A percentile compares a stretch with the other conserved stretches of the same genome.
Evolutionary conservation across 2,797 vertebrate species (phyloP).

Genomic region (Arrhamphus sclerolepis): DNA sequence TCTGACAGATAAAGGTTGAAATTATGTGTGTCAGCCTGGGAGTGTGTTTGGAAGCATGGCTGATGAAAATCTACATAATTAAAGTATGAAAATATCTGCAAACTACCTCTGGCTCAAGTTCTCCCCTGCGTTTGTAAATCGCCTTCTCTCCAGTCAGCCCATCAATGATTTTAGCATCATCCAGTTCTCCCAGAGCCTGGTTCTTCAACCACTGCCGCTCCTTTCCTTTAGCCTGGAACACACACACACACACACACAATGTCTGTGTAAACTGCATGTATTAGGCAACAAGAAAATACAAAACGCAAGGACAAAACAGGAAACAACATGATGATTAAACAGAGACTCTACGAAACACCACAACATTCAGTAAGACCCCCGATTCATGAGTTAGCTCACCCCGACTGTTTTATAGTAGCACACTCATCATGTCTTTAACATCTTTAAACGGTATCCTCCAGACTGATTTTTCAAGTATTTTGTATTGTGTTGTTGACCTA

Average conservation of each 20-base stretch:
- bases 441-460: no score
- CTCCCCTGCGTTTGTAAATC: slow-evolving; percentile 94
- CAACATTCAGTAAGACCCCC: no score
- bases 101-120: slow-evolving; percentile 92
- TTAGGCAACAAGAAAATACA: background rate
- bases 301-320: no score
- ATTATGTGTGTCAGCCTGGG: slow-evolving; percentile 36
- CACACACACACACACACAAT: slow-evolving; percentile 21
- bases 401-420: no score
- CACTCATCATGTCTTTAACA: no score
- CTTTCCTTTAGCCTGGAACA: slow-evolving; percentile 94
- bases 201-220: slow-evolving; percentile 97
- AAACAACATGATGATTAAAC: no score
- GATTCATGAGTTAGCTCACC: no score
- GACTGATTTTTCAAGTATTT: no score
- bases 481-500: no score
- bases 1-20: slow-evolving; percentile 56
- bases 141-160: slow-evolving; percentile 95
- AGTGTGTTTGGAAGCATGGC: slow-evolving; percentile 42
- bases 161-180: slow-evolving; percentile 97
- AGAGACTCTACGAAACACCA: no score
- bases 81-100: slow-evolving; percentile 12
- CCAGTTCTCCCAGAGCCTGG: slow-evolving; percentile 92
- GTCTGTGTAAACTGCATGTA: background rate
- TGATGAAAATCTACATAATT: slow-evolving; percentile 4